A percentile compares a stretch with the other conserved stretches of the same genome.
These are phyloP conservation scores for Athalia cordata DNA, from an alignment of 2,888 invertebrate species.

Conservation along the genomic window DNA sequence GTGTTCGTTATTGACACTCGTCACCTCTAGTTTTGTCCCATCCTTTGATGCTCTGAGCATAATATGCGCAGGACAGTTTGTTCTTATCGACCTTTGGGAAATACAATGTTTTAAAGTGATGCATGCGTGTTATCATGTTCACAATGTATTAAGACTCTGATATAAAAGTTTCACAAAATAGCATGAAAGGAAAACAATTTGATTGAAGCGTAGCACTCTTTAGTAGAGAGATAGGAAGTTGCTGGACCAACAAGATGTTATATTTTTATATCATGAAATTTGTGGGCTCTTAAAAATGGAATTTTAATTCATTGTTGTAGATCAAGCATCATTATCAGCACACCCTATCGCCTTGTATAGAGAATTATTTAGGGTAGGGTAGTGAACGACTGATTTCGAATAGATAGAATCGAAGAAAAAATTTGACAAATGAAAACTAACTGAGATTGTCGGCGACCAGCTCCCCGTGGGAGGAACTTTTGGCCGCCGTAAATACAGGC, in stretches of 20 bases:
- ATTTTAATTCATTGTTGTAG: too few species aligned
- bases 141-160: neutral
- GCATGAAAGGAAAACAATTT: too few species aligned
- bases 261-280: too few species aligned
- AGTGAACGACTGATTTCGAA: neutral
- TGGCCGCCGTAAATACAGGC: slow-evolving; percentile 74
- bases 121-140: neutral
- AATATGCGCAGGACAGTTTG: slow-evolving; percentile 73
- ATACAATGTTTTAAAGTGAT: neutral
- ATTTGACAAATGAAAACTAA: slow-evolving; percentile 54
- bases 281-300: too few species aligned
- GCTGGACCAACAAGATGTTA: too few species aligned
- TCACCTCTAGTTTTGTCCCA: slow-evolving; percentile 72
- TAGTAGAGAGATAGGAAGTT: too few species aligned
- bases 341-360: too few species aligned
- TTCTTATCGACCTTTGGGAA: slow-evolving; percentile 68
- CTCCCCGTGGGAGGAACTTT: slow-evolving; percentile 70
- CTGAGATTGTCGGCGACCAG: slow-evolving; percentile 70
- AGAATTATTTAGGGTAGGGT: neutral
- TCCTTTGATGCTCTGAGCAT: slow-evolving; percentile 73
- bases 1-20: slow-evolving; percentile 73
- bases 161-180: neutral
- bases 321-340: too few species aligned
- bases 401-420: neutral
- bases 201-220: too few species aligned